phyloP scores from a whole-genome alignment of 2,888 invertebrate genomes.

The Pemphredon lugubris region DNA sequence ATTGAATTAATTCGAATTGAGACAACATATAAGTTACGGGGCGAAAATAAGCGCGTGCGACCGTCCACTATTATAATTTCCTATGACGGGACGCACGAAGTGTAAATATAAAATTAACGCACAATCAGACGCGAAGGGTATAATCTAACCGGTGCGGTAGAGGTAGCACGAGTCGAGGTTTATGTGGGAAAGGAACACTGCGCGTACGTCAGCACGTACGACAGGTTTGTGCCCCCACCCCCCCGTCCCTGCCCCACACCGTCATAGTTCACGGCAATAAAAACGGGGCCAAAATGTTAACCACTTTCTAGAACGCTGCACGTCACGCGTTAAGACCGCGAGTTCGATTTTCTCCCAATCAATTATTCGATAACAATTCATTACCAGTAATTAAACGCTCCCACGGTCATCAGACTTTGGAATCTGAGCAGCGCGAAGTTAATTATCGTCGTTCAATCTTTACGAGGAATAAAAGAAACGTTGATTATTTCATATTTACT shows the following conservation, averaged over 20 bases:
- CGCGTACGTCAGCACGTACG: slow-evolving; percentile 7
- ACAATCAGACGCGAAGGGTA: slow-evolving; percentile 17
- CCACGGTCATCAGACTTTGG: too few relatives aligned
- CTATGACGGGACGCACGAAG: background rate
- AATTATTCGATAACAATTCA: too few relatives aligned
- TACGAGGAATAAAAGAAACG: too few relatives aligned
- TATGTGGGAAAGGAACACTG: slow-evolving; percentile 40
- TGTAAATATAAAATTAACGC: slow-evolving; percentile 17
- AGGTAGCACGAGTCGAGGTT: slow-evolving; percentile 17
- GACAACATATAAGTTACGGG: background rate
- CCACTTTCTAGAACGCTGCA: slow-evolving; percentile 68
- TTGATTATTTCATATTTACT: too few relatives aligned
- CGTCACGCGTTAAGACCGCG: slow-evolving; percentile 14
- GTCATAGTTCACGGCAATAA: slow-evolving; percentile 45
- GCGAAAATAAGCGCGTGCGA: background rate
- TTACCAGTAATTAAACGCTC: too few relatives aligned
- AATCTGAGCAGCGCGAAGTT: too few relatives aligned
- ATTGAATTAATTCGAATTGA: background rate
- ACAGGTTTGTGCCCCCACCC: slow-evolving; percentile 39
- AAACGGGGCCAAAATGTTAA: slow-evolving; percentile 76
- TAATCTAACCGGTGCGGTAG: slow-evolving; percentile 47
- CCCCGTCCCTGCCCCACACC: slow-evolving; percentile 5
- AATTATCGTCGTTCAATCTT: too few relatives aligned
- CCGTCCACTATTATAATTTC: too few relatives aligned
- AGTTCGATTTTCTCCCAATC: too few relatives aligned